phyloP scores from a whole-genome alignment of 1,140 invertebrate genomes.

The Macrotrachela quadricornifera region DNA sequence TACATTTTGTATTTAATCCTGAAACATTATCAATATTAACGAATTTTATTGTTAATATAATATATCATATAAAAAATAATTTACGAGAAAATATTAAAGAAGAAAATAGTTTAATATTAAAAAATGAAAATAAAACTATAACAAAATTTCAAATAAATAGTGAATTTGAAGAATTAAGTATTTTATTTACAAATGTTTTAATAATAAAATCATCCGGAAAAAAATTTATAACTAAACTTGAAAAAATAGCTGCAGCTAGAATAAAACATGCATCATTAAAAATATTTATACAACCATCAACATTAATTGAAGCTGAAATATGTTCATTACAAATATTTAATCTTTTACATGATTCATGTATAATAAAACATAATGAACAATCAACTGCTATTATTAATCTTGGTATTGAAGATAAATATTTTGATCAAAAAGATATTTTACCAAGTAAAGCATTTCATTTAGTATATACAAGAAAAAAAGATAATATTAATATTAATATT shows the following conservation, averaged over 20 bases:
- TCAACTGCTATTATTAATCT: neutral
- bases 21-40: slow-evolving; percentile 1
- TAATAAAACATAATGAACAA: neutral
- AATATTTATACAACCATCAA: neutral
- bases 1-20: neutral
- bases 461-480: neutral
- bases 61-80: neutral
- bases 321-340: neutral
- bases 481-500: neutral
- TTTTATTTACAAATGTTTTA: neutral
- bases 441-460: neutral
- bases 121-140: neutral
- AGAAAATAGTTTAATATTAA: neutral
- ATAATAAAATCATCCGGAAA: neutral
- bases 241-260: neutral
- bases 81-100: neutral
- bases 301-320: neutral
- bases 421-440: neutral
- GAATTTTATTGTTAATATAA: neutral
- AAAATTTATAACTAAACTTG: neutral
- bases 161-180: slow-evolving; percentile 1
- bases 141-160: neutral
- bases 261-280: neutral
- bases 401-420: neutral
- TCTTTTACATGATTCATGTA: neutral